Base-by-base conservation (phyloP, 2,113 vertebrate genomes). In the Hucho hucho region DNA sequence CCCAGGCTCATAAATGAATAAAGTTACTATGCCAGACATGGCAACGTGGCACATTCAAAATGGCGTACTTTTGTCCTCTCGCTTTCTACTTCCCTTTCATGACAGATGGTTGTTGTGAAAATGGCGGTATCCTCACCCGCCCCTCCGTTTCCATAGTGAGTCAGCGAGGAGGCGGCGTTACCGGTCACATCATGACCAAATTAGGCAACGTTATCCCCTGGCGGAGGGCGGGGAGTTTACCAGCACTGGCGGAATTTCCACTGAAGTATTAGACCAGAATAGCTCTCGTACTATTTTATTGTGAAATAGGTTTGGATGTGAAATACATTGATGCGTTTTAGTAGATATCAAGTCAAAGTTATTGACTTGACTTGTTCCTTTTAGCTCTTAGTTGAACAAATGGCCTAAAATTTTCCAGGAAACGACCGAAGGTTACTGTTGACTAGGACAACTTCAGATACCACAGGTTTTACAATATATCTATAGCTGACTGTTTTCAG, bases 41-140 rank as follows among this genome's bases (percentile, higher is more conserved):
- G 78, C 91, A 93, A 94, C 93, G 93, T 94, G 91, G 93, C 93
- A 89, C 67, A 76, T 70, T 78, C 90, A 94, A 94, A 91, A 94
- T 94, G 93, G 93, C 93, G 93, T 78, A 78, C 5, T 22, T 7
- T 0, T 9, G 25, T 28, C 20, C 49, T 70, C 56, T 70, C 37
- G 11, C 1, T 64, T 29, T 26, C 9, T 1, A 4, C 26, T 46
- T 14, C 6, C 75, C 22, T 58, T 25, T 69, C 4, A 29, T 13
- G 26, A 25, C 78, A 80, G 75, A 81, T 66, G 77, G 75, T 63
- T 75, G 75, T 85, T 89, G 80, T 90, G 88, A 87, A 93, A 93
- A 94, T 94, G 93, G 93, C 89, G 88, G 84, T 72, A 67, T 53
- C 66, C 74, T 53, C n/a, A 76, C 74, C 53, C 14, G 4, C 14